phyloP scores from a whole-genome alignment of 2,888 invertebrate species.

The Yponomeuta cagnagella region DNA sequence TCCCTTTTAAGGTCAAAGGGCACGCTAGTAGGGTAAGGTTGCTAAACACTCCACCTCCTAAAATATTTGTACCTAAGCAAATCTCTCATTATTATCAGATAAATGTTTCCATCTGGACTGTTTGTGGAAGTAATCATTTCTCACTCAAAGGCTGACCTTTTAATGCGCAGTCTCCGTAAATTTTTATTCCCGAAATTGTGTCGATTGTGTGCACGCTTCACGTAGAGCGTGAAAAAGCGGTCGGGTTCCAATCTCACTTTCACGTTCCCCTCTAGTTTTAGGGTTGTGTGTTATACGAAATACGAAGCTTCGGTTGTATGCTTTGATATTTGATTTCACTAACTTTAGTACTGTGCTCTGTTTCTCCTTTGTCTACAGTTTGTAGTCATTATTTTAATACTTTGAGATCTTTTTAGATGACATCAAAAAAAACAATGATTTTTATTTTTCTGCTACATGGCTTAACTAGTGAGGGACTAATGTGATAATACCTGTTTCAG shows the following conservation, averaged over 20 bases:
- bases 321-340: background rate
- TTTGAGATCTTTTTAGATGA: too few species aligned
- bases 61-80: background rate
- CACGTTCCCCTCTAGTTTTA: constrained; percentile 58
- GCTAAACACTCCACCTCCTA: too few species aligned
- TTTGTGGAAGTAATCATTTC: background rate
- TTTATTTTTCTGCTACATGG: too few species aligned
- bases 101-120: background rate
- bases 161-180: constrained; percentile 21
- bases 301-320: too few species aligned
- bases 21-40: too few species aligned
- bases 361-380: too few species aligned
- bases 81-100: background rate
- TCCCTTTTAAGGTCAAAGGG: too few species aligned
- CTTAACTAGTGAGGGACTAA: too few species aligned
- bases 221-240: constrained; percentile 43
- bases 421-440: too few species aligned
- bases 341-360: background rate
- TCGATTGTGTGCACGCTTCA: constrained; percentile 22
- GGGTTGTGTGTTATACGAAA: background rate
- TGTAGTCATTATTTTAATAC: too few species aligned
- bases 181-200: constrained; percentile 39
- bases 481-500: too few species aligned
- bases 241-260: constrained; percentile 57
- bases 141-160: constrained; percentile 3